These are phyloP conservation scores for Syngnathus floridae DNA, from an alignment of 2,113 vertebrate genomes.

Conservation along the genomic window DNA sequence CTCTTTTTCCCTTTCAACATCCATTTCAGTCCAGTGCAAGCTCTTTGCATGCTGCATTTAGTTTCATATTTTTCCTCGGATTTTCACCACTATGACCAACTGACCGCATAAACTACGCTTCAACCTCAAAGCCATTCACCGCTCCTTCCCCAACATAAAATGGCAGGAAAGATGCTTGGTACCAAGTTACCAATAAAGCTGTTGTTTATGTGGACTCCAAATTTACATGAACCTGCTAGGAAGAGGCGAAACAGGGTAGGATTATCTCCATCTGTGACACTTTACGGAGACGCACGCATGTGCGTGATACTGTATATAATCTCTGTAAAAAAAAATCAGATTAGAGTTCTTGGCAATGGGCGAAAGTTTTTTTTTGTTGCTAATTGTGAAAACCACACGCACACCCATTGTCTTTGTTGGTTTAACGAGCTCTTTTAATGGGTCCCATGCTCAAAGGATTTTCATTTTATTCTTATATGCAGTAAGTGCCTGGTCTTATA, in stretches of 20 bases:
- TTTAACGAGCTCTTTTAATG: too few species aligned
- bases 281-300: neutral
- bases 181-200: neutral
- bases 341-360: neutral
- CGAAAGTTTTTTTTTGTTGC: neutral
- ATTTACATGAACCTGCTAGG: conserved; percentile 6
- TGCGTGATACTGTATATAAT: neutral
- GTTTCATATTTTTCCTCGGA: neutral
- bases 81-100: conserved; percentile 18
- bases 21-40: conserved; percentile 29
- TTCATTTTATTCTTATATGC: too few species aligned
- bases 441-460: too few species aligned
- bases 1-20: conserved; percentile 16
- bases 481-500: too few species aligned
- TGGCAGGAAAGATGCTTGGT: conserved; percentile 12
- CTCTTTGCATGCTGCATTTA: conserved; percentile 9
- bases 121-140: too few species aligned
- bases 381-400: conserved; percentile 2
- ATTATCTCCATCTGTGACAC: conserved; percentile 6
- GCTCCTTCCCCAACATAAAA: conserved; percentile 21
- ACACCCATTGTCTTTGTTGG: conserved; percentile 2
- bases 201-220: neutral
- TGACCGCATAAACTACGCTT: conserved; percentile 28
- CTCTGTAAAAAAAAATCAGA: conserved; percentile 1
- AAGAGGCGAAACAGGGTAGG: conserved; percentile 10